Conservation (phyloP, 1,140 invertebrate species). For the Meloidogyne hapla region DNA sequence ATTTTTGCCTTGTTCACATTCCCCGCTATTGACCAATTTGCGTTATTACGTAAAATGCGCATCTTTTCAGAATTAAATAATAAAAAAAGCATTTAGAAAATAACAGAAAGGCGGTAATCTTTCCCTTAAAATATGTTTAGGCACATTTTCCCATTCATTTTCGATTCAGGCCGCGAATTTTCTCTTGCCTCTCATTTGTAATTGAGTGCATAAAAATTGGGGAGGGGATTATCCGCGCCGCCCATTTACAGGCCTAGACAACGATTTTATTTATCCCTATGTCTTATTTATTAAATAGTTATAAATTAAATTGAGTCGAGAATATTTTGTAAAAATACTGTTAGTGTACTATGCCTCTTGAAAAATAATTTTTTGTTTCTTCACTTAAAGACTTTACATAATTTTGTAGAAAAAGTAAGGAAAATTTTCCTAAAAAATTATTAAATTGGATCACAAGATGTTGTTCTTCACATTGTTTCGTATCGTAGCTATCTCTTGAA, state of each 20-base stretch:
- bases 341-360: neutral
- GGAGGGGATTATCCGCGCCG: neutral
- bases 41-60: slow-evolving; percentile 2
- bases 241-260: neutral
- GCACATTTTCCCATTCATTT: neutral
- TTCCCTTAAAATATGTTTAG: neutral
- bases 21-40: neutral
- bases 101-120: slow-evolving; percentile 2
- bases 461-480: too few relatives aligned
- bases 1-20: slow-evolving; percentile 3
- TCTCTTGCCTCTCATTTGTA: neutral
- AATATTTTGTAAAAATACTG: neutral
- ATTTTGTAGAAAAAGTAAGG: too few relatives aligned
- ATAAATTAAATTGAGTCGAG: slow-evolving; percentile 5
- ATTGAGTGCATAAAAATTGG: neutral
- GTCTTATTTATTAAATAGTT: neutral
- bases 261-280: neutral
- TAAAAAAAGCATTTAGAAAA: neutral
- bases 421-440: too few relatives aligned
- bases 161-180: neutral
- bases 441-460: too few relatives aligned
- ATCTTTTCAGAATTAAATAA: slow-evolving; percentile 4
- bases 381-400: too few relatives aligned
- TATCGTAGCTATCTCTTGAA: too few relatives aligned
- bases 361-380: neutral